Evolutionary conservation across 2,888 invertebrate species (phyloP).

Genomic region (Limnephilus lunatus): DNA sequence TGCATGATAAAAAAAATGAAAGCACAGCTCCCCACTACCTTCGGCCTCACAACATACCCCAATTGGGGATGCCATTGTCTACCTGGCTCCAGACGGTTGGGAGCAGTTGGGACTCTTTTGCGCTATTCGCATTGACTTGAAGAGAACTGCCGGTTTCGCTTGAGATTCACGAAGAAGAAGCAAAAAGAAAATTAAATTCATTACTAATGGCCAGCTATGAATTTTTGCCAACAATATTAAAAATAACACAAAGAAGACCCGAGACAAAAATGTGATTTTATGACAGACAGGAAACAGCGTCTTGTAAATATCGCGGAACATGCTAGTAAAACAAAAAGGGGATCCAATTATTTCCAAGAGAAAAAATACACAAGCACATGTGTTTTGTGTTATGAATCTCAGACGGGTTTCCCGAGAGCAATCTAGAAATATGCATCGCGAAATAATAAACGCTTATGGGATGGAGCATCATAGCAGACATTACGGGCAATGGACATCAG

Average conservation of each 20-base stretch:
- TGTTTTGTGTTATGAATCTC: constrained; percentile 36
- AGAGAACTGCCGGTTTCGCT: no score
- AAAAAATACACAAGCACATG: constrained; percentile 14
- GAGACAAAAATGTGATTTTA: background rate
- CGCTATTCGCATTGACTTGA: background rate
- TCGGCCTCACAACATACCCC: no score
- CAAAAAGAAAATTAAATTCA: background rate
- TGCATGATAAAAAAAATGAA: no score
- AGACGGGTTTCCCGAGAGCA: background rate
- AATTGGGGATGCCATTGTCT: no score
- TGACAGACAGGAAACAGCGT: background rate
- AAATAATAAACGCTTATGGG: constrained; percentile 4
- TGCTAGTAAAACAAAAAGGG: constrained; percentile 13
- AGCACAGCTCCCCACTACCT: no score
- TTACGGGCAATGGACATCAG: constrained; percentile 5
- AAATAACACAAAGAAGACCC: background rate
- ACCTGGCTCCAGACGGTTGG: no score
- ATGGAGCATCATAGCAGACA: background rate
- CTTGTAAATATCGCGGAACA: constrained; percentile 12
- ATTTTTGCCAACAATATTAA: background rate
- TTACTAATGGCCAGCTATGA: background rate
- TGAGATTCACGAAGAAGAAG: background rate
- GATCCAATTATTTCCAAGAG: background rate
- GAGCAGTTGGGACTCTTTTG: no score
- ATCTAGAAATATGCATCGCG: constrained; percentile 9